Percentiles rank a stretch among this genome's conserved stretches.
phyloP scores from a whole-genome alignment of 2,113 vertebrate genomes.

The Illadopsis cleaveri region DNA sequence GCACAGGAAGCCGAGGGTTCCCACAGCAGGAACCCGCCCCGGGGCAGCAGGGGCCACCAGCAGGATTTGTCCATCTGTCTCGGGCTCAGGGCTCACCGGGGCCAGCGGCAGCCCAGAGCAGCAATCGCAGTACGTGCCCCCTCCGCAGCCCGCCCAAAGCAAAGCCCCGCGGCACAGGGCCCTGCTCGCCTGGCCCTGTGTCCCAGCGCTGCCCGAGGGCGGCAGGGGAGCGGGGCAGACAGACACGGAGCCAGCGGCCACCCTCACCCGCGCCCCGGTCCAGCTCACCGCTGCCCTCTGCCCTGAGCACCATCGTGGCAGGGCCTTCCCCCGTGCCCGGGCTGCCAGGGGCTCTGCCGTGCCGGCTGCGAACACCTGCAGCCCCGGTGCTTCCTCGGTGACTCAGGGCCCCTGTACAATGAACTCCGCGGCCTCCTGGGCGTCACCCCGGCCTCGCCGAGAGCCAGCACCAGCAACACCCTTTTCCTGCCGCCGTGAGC shows the following conservation, averaged over 20 bases:
- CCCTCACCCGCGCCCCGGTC: not conserved
- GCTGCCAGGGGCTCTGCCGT: not conserved
- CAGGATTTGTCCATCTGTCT: fast-evolving
- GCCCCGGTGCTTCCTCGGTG: not conserved
- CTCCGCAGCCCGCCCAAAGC: fast-evolving
- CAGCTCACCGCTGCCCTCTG: not conserved
- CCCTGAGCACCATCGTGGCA: constrained; percentile 31
- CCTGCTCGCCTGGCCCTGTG: not conserved
- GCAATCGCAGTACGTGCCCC: fast-evolving
- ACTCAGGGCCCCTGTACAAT: not conserved
- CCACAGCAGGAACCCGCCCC: not conserved
- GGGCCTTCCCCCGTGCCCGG: not conserved
- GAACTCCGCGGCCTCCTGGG: not conserved
- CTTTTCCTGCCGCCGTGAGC: not conserved
- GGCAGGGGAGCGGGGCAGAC: fast-evolving
- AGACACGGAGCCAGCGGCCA: fast-evolving
- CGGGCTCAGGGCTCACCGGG: fast-evolving
- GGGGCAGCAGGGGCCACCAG: fast-evolving
- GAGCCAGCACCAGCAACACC: constrained; percentile 8
- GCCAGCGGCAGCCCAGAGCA: not conserved
- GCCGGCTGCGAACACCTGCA: not conserved
- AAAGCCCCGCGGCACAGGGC: fast-evolving
- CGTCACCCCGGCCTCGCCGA: not conserved
- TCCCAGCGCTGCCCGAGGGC: fast-evolving
- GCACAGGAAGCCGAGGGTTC: fast-evolving